Evolutionary conservation across 1,140 invertebrate genomes (phyloP), one percentile per base, ranked within the genome.

Genomic region (Orius laevigatus): DNA sequence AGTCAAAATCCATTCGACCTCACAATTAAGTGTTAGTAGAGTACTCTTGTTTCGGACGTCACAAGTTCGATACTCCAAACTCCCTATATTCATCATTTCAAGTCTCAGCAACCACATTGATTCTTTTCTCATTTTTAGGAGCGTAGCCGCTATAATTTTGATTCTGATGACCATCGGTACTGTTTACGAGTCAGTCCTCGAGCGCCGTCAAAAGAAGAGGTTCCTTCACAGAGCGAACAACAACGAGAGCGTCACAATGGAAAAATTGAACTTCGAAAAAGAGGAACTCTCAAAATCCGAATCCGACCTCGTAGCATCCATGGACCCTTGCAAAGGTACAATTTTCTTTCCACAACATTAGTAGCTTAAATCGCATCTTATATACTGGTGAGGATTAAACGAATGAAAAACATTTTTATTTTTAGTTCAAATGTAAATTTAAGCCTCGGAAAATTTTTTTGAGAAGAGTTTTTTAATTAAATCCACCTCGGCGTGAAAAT

Each of bases 151-250:
- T 4, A 40, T 64, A 0, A 66, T 73, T 11, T 5, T 66, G 1
- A n/a, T 70, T 3, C 59, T 75, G 59, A 76, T 76, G 70, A 20
- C 74, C 5, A 59, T 66, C n/a, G 71, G 73, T 4, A 70, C 71
- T 0, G 39, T 67, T 1, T 76, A 74, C 61, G 74, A 76, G 47
- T 48, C 60, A 46, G 59, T 62, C 56, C 61, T 57, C 48, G 55
- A 59, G 48, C 59, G 53, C 15, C 56, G 48, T 10, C 56, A 44
- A 1, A 66, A 65, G 15, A 45, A 39, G n/a, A 62, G 62, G 42
- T 48, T 20, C 9, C 35, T 50, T 4, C 45, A 49, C 34, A 36
- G 38, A 2, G 51, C 52, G 20, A 58, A 56, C 32, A 68, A 68
- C 53, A 69, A 72, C 44, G 65, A 66, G 39, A 59, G 57, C 25